Conservation (phyloP, 2,888 invertebrate genomes). For the Escarpia spicata region DNA sequence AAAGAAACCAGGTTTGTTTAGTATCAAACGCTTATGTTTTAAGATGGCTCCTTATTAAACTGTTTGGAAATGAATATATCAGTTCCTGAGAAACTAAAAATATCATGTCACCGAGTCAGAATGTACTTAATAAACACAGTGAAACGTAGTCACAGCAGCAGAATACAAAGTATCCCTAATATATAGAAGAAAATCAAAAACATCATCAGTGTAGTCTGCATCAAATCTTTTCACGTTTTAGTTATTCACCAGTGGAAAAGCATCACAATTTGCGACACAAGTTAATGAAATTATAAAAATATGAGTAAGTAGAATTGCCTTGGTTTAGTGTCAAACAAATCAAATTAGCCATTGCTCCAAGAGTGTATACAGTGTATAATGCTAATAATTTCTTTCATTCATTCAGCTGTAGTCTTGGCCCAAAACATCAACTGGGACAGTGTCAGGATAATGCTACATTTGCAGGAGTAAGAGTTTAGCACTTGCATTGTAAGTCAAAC, state of each 20-base stretch:
- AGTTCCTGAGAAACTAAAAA: neutral
- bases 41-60: neutral
- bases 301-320: neutral
- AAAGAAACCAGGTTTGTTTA: too few relatives aligned
- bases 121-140: neutral
- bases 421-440: neutral
- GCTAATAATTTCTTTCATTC: neutral
- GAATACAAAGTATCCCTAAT: too few relatives aligned
- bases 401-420: neutral
- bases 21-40: too few relatives aligned
- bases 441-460: neutral
- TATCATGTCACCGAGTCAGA: neutral
- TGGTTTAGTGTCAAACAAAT: neutral
- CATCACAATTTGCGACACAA: neutral
- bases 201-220: neutral
- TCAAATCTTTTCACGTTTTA: neutral
- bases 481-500: neutral
- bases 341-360: neutral
- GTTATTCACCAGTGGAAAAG: neutral
- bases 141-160: too few relatives aligned
- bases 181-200: too few relatives aligned
- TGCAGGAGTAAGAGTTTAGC: neutral
- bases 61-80: neutral
- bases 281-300: neutral
- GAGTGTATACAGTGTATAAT: neutral